Evolutionary conservation across 2,113 vertebrate genomes (phyloP).

Genomic region (Bettongia penicillata): DNA sequence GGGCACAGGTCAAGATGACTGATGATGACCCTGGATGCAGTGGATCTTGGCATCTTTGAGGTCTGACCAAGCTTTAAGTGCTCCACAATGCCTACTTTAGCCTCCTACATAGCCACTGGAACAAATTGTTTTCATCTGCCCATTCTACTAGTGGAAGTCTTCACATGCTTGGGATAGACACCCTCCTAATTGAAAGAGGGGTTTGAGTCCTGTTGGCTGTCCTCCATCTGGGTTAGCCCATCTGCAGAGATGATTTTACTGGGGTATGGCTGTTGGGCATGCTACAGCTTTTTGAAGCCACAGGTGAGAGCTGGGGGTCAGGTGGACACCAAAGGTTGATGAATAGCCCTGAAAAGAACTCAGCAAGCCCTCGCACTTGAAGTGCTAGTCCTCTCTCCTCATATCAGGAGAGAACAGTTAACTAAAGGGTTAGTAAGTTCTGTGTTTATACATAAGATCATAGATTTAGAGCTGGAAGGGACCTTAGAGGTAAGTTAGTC

Average conservation of each 20-base stretch:
- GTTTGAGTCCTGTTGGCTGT: not conserved
- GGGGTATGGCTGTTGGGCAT: not conserved
- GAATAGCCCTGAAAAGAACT: not conserved
- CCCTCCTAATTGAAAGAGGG: not conserved
- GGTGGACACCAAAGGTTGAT: not conserved
- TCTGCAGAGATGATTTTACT: not conserved
- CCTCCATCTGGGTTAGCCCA: not conserved
- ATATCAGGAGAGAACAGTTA: not conserved
- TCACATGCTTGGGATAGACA: not conserved
- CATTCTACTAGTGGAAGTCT: not conserved
- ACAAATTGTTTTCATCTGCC: not conserved
- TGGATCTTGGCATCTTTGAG: no score
- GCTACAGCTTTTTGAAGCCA: not conserved
- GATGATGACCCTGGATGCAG: no score
- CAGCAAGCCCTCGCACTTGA: not conserved
- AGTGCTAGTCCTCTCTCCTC: not conserved
- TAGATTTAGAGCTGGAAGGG: not conserved
- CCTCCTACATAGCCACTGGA: not conserved
- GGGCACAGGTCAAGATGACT: not conserved
- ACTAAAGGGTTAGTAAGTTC: not conserved
- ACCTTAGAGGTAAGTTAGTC: not conserved
- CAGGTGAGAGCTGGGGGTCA: not conserved
- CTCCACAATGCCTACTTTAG: not conserved
- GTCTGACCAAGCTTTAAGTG: not conserved
- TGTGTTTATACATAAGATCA: not conserved